A percentile compares a stretch with the other conserved stretches of the same genome.
phyloP scores from a whole-genome alignment of 2,797 vertebrate genomes.

The Toxotes lorentzi region DNA sequence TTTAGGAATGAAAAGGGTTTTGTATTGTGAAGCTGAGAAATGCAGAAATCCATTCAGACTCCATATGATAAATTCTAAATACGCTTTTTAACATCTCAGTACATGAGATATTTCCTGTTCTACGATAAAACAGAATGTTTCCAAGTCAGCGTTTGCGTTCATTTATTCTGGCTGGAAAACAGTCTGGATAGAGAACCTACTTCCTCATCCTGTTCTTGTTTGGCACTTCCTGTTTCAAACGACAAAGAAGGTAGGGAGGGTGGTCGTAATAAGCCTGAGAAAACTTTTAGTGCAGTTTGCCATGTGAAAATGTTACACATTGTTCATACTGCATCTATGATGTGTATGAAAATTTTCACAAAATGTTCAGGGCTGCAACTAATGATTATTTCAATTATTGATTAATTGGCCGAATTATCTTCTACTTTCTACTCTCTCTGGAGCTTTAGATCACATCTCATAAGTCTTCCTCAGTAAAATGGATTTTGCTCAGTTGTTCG shows the following conservation, averaged over 20 bases:
- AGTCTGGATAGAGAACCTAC: conserved; percentile 52
- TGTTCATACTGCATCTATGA: background rate
- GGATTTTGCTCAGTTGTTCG: too few relatives aligned
- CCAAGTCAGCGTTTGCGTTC: conserved; percentile 25
- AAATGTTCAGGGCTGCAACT: background rate
- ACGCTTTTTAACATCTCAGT: background rate
- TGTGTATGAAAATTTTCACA: background rate
- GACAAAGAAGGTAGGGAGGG: conserved; percentile 49
- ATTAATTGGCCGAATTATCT: background rate
- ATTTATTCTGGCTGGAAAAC: conserved; percentile 54
- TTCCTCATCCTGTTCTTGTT: conserved; percentile 80
- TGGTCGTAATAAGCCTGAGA: conserved; percentile 42
- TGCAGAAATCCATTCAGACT: background rate
- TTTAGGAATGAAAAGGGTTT: background rate
- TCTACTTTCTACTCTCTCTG: background rate
- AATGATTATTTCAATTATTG: background rate
- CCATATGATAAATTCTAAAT: background rate
- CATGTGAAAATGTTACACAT: background rate
- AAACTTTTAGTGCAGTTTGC: background rate
- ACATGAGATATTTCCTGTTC: conserved; percentile 12
- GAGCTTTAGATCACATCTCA: background rate
- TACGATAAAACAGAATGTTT: conserved; percentile 35
- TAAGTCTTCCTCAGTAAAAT: background rate
- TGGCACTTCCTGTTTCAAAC: conserved; percentile 67
- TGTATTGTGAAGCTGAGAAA: background rate